Evolutionary conservation across 2,797 vertebrate species (phyloP).

Genomic region (Dallia pectoralis): DNA sequence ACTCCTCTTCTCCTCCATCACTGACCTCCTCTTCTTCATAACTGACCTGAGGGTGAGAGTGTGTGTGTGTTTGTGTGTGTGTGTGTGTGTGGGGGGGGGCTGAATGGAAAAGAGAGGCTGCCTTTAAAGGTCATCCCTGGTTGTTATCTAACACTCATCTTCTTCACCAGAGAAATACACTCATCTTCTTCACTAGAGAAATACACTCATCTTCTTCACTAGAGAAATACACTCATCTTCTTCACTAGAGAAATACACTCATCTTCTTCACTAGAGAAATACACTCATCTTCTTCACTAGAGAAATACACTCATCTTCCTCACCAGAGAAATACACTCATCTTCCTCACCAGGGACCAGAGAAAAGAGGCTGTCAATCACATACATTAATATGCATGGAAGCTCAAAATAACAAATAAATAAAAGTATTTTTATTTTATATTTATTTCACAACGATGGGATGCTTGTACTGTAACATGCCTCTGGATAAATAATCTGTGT

Average conservation of each 20-base stretch:
- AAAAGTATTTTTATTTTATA: background rate
- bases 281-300: background rate
- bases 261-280: background rate
- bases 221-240: background rate
- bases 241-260: too few species aligned
- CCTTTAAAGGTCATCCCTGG: background rate
- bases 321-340: background rate
- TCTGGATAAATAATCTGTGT: background rate
- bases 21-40: too few species aligned
- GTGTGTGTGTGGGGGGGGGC: background rate
- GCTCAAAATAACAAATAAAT: background rate
- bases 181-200: background rate
- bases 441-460: background rate
- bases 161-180: background rate
- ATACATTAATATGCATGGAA: background rate
- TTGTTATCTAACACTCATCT: background rate
- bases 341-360: background rate
- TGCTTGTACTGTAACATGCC: background rate
- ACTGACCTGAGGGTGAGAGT: background rate
- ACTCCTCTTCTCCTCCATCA: too few species aligned
- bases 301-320: background rate
- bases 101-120: background rate
- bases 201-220: background rate
- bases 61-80: background rate
- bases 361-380: background rate